Evolutionary conservation across 2,888 invertebrate species (phyloP).

Genomic region (Protonemura montana): DNA sequence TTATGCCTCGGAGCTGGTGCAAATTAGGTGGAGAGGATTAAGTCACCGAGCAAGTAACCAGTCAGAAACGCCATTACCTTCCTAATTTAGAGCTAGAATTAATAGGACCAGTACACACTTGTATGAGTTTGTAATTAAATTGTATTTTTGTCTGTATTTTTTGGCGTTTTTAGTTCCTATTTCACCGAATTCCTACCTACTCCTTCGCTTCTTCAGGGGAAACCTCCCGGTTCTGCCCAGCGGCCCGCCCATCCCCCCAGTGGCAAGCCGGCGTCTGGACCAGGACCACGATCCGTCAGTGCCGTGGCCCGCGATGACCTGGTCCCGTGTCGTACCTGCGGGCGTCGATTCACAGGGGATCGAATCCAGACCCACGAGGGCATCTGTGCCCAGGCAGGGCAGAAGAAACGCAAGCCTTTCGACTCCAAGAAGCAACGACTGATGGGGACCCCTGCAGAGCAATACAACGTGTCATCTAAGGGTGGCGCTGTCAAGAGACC

Average conservation of each 20-base stretch:
- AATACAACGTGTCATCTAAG: not conserved
- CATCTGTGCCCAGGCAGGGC: constrained; percentile 8
- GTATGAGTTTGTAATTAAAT: too few species aligned
- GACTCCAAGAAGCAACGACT: constrained; percentile 31
- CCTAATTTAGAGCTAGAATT: too few species aligned
- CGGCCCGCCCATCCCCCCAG: not conserved
- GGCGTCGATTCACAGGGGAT: constrained; percentile 16
- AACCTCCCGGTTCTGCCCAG: not conserved
- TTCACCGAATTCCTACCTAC: too few species aligned
- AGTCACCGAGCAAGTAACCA: too few species aligned
- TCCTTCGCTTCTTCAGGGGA: too few species aligned
- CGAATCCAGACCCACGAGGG: constrained; percentile 26
- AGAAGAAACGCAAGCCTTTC: constrained; percentile 33
- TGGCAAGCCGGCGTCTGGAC: not conserved
- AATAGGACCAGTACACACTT: too few species aligned
- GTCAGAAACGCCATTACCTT: too few species aligned
- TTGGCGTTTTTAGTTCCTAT: too few species aligned
- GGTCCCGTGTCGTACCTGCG: constrained; percentile 24
- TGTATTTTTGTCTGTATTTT: too few species aligned
- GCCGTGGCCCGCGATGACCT: constrained; percentile 31
- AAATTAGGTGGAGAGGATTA: too few species aligned
- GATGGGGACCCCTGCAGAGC: constrained; percentile 21
- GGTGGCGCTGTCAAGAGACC: not conserved
- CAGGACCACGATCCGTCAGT: not conserved
- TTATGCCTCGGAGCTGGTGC: too few species aligned